Evolutionary conservation across 2,888 invertebrate species (phyloP).

Genomic region (Drosophila yooni): DNA sequence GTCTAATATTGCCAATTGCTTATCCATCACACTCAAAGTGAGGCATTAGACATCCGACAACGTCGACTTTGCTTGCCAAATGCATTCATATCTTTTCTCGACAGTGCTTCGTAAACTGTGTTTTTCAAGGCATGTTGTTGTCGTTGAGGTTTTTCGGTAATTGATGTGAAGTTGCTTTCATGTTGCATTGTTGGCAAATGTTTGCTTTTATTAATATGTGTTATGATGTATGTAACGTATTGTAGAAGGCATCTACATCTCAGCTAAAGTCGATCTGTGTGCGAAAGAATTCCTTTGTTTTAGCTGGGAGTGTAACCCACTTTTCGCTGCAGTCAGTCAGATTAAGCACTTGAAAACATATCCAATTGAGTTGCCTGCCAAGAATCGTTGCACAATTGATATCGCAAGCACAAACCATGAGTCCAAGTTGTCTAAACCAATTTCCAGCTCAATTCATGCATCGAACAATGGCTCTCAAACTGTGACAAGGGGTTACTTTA

Average conservation of each 20-base stretch:
- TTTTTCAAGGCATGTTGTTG: background rate
- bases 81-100: slow-evolving; percentile 59
- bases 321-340: background rate
- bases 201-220: background rate
- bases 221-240: background rate
- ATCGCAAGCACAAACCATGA: background rate
- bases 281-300: background rate
- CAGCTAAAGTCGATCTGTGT: no score
- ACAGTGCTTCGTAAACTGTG: slow-evolving; percentile 46
- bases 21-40: slow-evolving; percentile 78
- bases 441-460: background rate
- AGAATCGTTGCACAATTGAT: background rate
- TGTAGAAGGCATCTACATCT: background rate
- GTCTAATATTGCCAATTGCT: slow-evolving; percentile 73
- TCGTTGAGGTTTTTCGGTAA: background rate
- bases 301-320: background rate
- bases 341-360: background rate
- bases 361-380: no score
- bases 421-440: background rate
- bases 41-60: slow-evolving; percentile 56
- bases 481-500: background rate
- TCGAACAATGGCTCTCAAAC: slow-evolving; percentile 14
- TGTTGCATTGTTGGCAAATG: background rate
- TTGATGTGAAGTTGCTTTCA: background rate
- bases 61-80: slow-evolving; percentile 59